Conservation (phyloP, 2,113 vertebrate genomes). For the Tapirus terrestris region DNA sequence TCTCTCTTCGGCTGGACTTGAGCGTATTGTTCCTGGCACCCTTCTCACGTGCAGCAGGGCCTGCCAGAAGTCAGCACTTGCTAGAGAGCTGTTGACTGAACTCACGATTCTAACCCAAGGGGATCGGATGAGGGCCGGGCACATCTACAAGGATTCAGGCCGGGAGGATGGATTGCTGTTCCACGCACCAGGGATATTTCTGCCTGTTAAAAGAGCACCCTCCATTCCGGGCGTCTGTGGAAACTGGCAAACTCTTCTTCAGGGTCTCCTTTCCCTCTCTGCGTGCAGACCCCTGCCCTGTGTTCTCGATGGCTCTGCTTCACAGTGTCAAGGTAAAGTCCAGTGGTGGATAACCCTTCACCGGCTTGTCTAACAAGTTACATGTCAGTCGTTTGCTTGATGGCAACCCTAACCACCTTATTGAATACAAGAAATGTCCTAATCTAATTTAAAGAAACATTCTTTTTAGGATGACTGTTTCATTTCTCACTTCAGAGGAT, state of each 20-base stretch:
- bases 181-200: not conserved
- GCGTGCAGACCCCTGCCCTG: not conserved
- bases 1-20: not conserved
- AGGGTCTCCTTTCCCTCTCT: not conserved
- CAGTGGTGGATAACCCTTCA: not conserved
- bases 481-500: not conserved
- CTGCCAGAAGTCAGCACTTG: not conserved
- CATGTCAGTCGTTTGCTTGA: not conserved
- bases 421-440: constrained; percentile 1
- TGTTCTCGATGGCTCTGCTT: not conserved
- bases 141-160: not conserved
- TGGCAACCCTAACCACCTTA: not conserved
- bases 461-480: not conserved
- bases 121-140: not conserved
- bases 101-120: not conserved
- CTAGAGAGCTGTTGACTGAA: not conserved
- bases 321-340: not conserved
- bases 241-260: not conserved
- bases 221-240: not conserved
- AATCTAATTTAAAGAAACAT: constrained; percentile 28
- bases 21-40: not conserved
- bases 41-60: not conserved
- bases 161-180: not conserved
- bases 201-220: not conserved
- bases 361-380: not conserved